Evolutionary conservation across 1,140 invertebrate genomes (phyloP), one percentile per base, ranked within the genome.

Genomic region (Chymomyza costata): DNA sequence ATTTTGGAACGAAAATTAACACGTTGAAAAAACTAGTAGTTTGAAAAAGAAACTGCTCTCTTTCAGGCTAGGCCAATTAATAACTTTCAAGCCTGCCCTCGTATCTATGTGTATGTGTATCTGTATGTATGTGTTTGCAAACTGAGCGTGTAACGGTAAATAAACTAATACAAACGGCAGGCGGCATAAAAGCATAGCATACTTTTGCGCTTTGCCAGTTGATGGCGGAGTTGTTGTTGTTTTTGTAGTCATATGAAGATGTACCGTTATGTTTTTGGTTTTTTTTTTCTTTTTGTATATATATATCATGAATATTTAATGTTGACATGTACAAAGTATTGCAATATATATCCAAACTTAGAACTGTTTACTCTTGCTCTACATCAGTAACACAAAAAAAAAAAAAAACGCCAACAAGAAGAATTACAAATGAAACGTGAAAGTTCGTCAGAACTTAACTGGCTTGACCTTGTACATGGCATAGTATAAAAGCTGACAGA

Each of bases 141-240:
- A 78, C 71, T 78, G 73, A 78, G 71, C 71, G 67, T 80, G 73
- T 78, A 80, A 80, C 71, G 67, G 57, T 76, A 71, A 71, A 78
- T 78, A 78, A 78, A 78, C 71, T 78, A 80, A 71, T 78, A 59
- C 67, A 49, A 73, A 50, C 59, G 66, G 50, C 30, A 56, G 38
- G 59, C 35, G 62, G 51, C 56, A 71, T 71, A 70, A 70, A 70
- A 70, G 46, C 46, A 34, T 55, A 63, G 68, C 68, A 47, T 60
- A 58, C 65, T 63, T 78, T 56, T 50, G 18, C 48, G 41, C 71
- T 76, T 25, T 5, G 8, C 21, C n/a, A n/a, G n/a, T n/a, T n/a
- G n/a, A n/a, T n/a, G n/a, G n/a, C n/a, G n/a, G n/a, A n/a, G n/a
- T n/a, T n/a, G n/a, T n/a, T n/a, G n/a, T n/a, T n/a, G n/a, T n/a